phyloP scores from a whole-genome alignment of 2,113 vertebrate species.

The Eonycteris spelaea region DNA sequence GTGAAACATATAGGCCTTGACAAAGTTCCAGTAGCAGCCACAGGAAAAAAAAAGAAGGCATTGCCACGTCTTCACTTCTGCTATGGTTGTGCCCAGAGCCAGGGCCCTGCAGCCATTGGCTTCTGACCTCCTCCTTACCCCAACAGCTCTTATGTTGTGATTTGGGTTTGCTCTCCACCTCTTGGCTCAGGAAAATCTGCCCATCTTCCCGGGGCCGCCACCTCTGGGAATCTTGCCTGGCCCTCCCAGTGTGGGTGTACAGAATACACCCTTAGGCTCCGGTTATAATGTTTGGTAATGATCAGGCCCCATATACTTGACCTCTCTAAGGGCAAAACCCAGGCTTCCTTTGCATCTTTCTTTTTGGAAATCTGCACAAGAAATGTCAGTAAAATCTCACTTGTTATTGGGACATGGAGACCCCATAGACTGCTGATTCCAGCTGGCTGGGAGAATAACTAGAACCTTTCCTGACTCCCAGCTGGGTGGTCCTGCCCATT shows the following conservation, averaged over 20 bases:
- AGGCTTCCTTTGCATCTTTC: neutral
- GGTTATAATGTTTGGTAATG: neutral
- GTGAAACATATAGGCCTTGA: neutral
- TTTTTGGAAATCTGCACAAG: slow-evolving; percentile 8
- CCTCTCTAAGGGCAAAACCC: neutral
- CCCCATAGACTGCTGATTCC: neutral
- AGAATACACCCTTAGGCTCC: neutral
- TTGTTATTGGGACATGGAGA: neutral
- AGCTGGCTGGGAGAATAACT: neutral
- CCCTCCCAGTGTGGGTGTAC: neutral
- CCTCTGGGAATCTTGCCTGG: neutral
- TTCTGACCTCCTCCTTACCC: neutral
- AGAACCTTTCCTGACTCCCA: neutral
- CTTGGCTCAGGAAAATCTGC: neutral
- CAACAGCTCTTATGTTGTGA: neutral
- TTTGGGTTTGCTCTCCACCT: neutral
- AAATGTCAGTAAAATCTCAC: slow-evolving; percentile 4
- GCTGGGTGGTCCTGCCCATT: slow-evolving; percentile 29
- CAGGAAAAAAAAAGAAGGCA: neutral
- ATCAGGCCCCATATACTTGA: neutral
- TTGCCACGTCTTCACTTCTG: neutral
- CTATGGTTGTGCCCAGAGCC: neutral
- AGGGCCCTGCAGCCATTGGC: neutral
- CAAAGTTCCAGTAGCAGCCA: neutral
- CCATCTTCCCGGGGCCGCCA: neutral